phyloP scores from a whole-genome alignment of 2,113 vertebrate species.

The Grantiella picta region DNA sequence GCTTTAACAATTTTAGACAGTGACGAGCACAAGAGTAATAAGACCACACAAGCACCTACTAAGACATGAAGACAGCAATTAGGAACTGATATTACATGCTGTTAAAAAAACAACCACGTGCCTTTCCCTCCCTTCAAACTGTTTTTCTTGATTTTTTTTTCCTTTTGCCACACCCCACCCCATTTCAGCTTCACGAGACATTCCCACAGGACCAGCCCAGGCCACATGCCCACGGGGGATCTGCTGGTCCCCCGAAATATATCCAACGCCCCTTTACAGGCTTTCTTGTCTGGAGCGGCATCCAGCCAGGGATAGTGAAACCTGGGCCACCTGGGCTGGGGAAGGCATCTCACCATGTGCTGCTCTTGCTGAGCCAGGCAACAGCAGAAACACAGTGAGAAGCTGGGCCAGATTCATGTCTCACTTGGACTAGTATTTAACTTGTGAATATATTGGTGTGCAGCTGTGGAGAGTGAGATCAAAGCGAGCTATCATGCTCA shows the following conservation, averaged over 20 bases:
- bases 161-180: neutral
- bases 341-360: neutral
- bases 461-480: neutral
- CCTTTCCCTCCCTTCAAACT: neutral
- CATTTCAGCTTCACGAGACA: neutral
- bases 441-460: neutral
- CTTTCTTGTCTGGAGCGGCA: neutral
- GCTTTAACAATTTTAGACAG: neutral
- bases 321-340: too few species aligned
- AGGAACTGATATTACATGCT: accelerated
- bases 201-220: neutral
- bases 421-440: neutral
- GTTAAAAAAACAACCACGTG: neutral
- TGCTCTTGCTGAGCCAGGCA: accelerated
- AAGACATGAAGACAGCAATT: neutral
- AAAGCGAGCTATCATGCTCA: neutral
- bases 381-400: neutral
- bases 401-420: neutral
- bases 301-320: neutral
- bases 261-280: neutral
- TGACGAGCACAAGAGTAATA: neutral
- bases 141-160: neutral
- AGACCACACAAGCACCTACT: neutral
- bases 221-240: neutral
- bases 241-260: neutral